Base-by-base conservation (phyloP, 1,140 invertebrate species). In the Cydia splendana region DNA sequence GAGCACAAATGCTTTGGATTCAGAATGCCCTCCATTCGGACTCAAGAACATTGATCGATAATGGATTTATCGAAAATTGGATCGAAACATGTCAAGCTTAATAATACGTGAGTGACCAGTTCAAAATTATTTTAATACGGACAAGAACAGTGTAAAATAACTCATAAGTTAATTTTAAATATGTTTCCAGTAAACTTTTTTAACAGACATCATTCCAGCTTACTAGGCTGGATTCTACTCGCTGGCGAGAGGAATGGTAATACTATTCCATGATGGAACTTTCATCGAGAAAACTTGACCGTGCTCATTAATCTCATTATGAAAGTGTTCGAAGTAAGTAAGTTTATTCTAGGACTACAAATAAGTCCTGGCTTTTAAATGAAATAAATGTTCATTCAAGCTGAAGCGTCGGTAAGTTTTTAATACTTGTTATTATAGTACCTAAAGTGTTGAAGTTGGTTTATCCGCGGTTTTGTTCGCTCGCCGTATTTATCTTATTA, bases 281-380 rank as follows among this genome's bases (percentile, higher is more conserved):
- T 24, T 20, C 9, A 2, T 24, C 57, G 6, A 62, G 57, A 62
- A 57, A 62, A 24, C 57, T 62, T 20, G n/a, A 62, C 57, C 57
- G 20, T 62, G 18, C 57, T 24, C 18, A 62, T 62, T 62, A 24
- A 62, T 62, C 10, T 62, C 20, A 62, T 62, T 62, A 62, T 24
- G 57, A 62, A 62, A 62, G 18, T 62, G 20, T 62, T 12, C 57
- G 57, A 24, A 62, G 18, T 62, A 24, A 62, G 20, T 24, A 24
- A 24, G 57, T 62, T 62, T 62, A 62, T 62, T 24, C 57, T 62
- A 62, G 18, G 20, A 24, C 57, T 62, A 24, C 15, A 62, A 62
- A 62, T 62, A 62, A 24, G 57, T 62, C 20, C 57, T 62, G 20
- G 57, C 57, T 62, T 57, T 62, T 62, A 62, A 53, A 62, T 62